A percentile compares a stretch with the other conserved stretches of the same genome.
Evolutionary conservation across 1,140 invertebrate species (phyloP).

Genomic region (Drosophila serrata): DNA sequence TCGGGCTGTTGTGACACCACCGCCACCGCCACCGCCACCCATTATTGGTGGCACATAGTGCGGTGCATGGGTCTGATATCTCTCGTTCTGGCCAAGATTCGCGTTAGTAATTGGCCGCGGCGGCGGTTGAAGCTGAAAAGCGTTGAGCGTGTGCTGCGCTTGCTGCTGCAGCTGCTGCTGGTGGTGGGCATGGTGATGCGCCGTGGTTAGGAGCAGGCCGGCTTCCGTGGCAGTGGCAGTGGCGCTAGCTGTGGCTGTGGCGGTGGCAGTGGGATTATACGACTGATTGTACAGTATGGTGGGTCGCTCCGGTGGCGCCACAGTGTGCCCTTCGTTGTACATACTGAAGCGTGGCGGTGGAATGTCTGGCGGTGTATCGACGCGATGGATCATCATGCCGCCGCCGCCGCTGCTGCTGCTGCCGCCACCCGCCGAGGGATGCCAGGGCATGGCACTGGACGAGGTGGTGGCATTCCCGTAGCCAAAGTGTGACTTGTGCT

Average conservation of each 20-base stretch:
- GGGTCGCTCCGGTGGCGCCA: slow-evolving; percentile 70
- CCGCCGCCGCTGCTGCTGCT: not conserved
- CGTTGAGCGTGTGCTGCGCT: slow-evolving; percentile 53
- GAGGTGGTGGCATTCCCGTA: slow-evolving; percentile 43
- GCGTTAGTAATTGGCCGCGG: slow-evolving; percentile 27
- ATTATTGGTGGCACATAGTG: slow-evolving; percentile 60
- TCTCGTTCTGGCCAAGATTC: slow-evolving; percentile 50
- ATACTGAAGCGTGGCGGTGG: slow-evolving; percentile 70
- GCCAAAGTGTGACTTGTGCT: slow-evolving; percentile 61
- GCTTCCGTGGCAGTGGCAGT: slow-evolving; percentile 43
- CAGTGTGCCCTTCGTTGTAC: slow-evolving; percentile 68
- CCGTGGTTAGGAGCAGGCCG: slow-evolving; percentile 42
- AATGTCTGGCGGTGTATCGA: slow-evolving; percentile 76
- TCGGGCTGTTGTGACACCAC: slow-evolving; percentile 1
- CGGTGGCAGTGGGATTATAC: slow-evolving; percentile 40
- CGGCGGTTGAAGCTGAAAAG: slow-evolving; percentile 62
- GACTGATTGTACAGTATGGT: slow-evolving; percentile 76
- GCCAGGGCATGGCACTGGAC: slow-evolving; percentile 52
- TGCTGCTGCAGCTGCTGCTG: slow-evolving; percentile 60
- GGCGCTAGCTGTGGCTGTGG: slow-evolving; percentile 6
- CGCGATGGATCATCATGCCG: slow-evolving; percentile 45
- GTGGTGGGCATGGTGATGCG: slow-evolving; percentile 66
- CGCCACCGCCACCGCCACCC: slow-evolving; percentile 22
- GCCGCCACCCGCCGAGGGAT: slow-evolving; percentile 35
- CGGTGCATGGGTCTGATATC: slow-evolving; percentile 71